phyloP scores from a whole-genome alignment of 2,797 vertebrate species.

The Ctenopoma kingsleyae region DNA sequence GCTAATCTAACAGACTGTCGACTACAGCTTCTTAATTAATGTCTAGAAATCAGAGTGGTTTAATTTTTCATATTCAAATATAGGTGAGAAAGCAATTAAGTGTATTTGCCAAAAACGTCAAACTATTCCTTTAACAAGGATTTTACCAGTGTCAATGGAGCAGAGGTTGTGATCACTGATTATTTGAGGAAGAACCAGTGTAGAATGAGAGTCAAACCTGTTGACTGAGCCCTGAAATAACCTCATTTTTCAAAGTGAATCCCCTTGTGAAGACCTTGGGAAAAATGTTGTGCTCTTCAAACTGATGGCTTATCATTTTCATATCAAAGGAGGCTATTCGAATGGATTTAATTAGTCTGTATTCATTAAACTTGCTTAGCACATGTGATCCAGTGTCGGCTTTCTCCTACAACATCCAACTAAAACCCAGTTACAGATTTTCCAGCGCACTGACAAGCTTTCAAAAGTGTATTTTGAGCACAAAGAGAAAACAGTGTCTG shows the following conservation, averaged over 20 bases:
- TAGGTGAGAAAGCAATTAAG: constrained; percentile 8
- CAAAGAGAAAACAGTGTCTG: constrained; percentile 27
- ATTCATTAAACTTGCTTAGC: constrained; percentile 52
- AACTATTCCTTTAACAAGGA: neutral
- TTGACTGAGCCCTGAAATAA: constrained; percentile 36
- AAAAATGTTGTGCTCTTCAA: constrained; percentile 22
- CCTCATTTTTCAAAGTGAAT: constrained; percentile 35
- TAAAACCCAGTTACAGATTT: constrained; percentile 28
- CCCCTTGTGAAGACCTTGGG: constrained; percentile 36
- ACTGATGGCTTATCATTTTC: constrained; percentile 59
- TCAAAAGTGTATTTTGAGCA: constrained; percentile 32
- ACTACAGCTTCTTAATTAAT: constrained; percentile 12
- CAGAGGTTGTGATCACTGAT: constrained; percentile 17
- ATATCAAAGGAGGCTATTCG: constrained; percentile 62
- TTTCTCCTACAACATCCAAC: constrained; percentile 46
- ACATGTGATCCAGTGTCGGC: constrained; percentile 44
- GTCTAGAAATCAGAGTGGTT: neutral
- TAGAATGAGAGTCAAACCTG: constrained; percentile 6
- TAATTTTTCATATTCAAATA: constrained; percentile 22
- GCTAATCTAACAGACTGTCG: constrained; percentile 5
- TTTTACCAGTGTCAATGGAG: constrained; percentile 1
- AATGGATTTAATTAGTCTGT: constrained; percentile 60
- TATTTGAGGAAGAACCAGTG: neutral
- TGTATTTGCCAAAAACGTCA: neutral
- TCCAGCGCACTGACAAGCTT: constrained; percentile 22